Conservation (phyloP, 2,888 invertebrate genomes). For the Chrysodeixis includens region DNA sequence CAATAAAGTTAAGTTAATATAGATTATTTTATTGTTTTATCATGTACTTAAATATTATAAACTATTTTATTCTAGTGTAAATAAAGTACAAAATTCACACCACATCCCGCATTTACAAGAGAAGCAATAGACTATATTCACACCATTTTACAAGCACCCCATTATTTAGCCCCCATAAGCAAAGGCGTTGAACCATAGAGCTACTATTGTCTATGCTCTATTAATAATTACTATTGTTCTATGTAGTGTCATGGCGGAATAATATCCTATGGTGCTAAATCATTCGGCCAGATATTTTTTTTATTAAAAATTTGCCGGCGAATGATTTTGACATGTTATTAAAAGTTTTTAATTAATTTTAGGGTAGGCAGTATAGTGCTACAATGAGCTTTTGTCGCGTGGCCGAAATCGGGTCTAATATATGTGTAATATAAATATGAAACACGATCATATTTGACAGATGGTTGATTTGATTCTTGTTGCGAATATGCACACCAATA, state of each 20-base stretch:
- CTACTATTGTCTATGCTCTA: conserved; percentile 64
- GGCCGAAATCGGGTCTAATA: no score
- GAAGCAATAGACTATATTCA: conserved; percentile 20
- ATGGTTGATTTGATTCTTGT: no score
- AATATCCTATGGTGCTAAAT: conserved; percentile 35
- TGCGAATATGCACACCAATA: no score
- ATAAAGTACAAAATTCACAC: not conserved
- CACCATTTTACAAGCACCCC: conserved; percentile 43
- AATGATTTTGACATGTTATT: conserved; percentile 23
- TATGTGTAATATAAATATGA: no score
- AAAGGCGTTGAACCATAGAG: conserved; percentile 67
- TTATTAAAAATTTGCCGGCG: not conserved
- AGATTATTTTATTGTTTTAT: no score
- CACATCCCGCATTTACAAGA: conserved; percentile 18
- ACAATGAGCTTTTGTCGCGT: no score
- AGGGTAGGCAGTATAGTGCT: no score
- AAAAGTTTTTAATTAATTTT: not conserved
- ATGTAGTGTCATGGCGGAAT: conserved; percentile 27
- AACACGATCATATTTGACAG: no score
- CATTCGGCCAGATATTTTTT: conserved; percentile 27
- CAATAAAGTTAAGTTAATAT: no score
- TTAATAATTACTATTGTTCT: conserved; percentile 60
- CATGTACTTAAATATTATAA: no score
- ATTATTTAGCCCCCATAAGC: conserved; percentile 58
- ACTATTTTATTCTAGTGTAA: no score